Base-by-base conservation (phyloP, 1,140 invertebrate species). In the Sarcophaga peregrina region DNA sequence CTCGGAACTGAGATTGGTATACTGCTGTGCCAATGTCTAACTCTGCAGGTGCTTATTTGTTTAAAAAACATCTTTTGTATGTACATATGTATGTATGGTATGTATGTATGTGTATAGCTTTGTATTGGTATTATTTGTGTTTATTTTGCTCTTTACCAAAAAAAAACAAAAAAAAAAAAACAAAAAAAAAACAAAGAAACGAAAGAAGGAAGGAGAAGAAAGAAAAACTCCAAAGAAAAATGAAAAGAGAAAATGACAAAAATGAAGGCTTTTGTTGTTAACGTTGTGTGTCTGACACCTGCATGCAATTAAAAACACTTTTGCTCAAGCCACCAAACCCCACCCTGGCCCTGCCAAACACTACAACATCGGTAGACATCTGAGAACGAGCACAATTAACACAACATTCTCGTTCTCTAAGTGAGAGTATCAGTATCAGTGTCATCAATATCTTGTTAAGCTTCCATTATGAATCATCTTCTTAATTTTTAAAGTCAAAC, bases 261-360 rank as follows among this genome's bases (percentile, higher is more conserved):
- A 37, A 37, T 37, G 25, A 37, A 37, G 4, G 50, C 13, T 45
- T 11, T 45, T 74, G 37, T 46, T 46, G 20, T 46, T 37, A 37
- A 37, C 25, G 37, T 46, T 74, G 73, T 46, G 73, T 74, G 11
- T 7, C 9, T 74, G 73, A 74, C 73, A 74, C 73, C 73, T 74
- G 73, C 73, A 45, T 46, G 73, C 73, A 74, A 74, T 74, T 74
- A 74, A 74, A 52, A 74, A 74, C 73, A 74, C 73, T 74, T 74
- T 74, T 74, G 25, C 58, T 25, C 37, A 0, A 1, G 25, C 4
- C 25, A n/a, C 25, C 25, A 37, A 37, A 4, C 25, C 25, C 4
- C 25, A n/a, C n/a, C n/a, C n/a, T n/a, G n/a, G n/a, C 25, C 1
- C 25, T 37, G 25, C 25, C 25, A 37, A 37, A 37, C 4, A 37